phyloP scores from a whole-genome alignment of 2,797 vertebrate species.

The Onychomys leucogaster region DNA sequence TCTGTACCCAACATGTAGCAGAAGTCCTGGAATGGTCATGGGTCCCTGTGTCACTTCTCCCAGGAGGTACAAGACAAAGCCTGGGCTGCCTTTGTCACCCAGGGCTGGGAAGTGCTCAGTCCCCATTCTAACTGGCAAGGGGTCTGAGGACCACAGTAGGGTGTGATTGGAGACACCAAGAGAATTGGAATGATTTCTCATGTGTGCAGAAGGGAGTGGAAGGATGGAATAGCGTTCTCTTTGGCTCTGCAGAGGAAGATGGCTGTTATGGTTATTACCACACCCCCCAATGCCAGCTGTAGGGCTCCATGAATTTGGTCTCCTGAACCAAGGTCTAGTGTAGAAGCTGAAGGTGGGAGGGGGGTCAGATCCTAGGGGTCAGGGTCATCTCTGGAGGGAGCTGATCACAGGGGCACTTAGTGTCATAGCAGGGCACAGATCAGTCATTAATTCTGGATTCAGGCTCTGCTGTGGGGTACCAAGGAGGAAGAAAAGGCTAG shows the following conservation, averaged over 20 bases:
- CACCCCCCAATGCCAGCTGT: not conserved
- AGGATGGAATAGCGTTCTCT: not conserved
- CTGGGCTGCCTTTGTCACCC: not conserved
- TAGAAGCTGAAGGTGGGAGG: not conserved
- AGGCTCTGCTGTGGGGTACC: not conserved
- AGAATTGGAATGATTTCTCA: not conserved
- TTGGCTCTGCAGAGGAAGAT: not conserved
- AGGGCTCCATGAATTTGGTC: rapidly evolving
- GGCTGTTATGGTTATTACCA: no score
- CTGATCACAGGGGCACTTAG: not conserved
- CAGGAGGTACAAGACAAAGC: not conserved
- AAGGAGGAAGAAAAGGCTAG: not conserved
- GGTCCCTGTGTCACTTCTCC: not conserved
- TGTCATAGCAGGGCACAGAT: no score
- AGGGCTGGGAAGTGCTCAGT: not conserved
- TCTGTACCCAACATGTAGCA: not conserved
- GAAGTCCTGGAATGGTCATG: not conserved
- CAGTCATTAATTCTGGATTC: not conserved
- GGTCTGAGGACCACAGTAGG: not conserved
- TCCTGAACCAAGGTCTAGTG: not conserved
- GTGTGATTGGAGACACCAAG: not conserved
- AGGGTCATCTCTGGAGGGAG: not conserved
- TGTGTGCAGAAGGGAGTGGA: no score
- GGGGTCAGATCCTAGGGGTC: not conserved
- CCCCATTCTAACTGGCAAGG: not conserved